Base-by-base conservation (phyloP, 2,797 vertebrate genomes). In the Poeciliopsis presidionis region DNA sequence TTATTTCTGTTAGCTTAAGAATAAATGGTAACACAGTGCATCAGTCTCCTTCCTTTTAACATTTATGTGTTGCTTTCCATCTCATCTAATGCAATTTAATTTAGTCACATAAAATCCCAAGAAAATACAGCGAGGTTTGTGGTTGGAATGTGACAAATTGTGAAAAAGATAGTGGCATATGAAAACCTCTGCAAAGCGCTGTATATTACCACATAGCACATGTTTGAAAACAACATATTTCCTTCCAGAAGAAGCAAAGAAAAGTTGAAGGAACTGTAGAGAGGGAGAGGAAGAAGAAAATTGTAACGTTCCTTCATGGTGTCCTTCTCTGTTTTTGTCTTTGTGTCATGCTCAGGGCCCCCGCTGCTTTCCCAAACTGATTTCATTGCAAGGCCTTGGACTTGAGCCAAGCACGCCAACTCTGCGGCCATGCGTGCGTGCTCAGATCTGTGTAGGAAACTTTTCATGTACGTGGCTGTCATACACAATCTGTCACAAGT, bases 331-430 rank as follows among this genome's bases (percentile, higher is more conserved):
- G 72, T 83, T 87, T 91, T 83, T 82, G 65, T 91, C 80, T 87
- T 87, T 85, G 78, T 88, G 87, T 93, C 92, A 87, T 88, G 84
- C 84, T 90, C 85, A 74, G 92, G 89, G 89, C 84, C 91, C 90
- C 91, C 51, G 83, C 86, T 87, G 87, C 86, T 90, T 95, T 94
- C 91, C 92, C 93, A 94, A 93, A 91, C 90, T 91, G 88, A 94
- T 93, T 93, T 91, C 89, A 92, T 86, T 92, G 92, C 90, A 74
- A 80, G 76, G 74, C 76, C 33, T 90, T 93, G 94, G 93, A 89
- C 45, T 14, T 30, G 46, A 67, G 90, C 94, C 93, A 93, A 90
- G 80, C 79, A 83, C 88, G 84, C 84, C 79, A 75, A 78, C 77
- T 84, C 80, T 72, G 39, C 83, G 81, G 82, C 77, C 74, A 13